Percentiles rank a stretch among this genome's conserved stretches.
These are phyloP conservation scores for Cardinalis cardinalis DNA, from an alignment of 2,113 vertebrate genomes.

Conservation along the genomic window DNA sequence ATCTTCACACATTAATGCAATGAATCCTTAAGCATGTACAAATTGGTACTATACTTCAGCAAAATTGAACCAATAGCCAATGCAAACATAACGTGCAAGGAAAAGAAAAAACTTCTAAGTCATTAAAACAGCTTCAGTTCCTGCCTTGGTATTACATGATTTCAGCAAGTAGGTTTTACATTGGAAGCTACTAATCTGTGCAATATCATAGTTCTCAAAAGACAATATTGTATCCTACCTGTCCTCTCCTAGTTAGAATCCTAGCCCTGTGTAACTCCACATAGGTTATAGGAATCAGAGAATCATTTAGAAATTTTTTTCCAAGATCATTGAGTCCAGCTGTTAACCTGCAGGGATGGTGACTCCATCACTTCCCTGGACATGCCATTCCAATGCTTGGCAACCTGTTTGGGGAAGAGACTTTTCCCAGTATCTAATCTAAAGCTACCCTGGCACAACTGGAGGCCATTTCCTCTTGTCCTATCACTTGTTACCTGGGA, in stretches of 20 bases:
- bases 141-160: not conserved
- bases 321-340: not conserved
- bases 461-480: not conserved
- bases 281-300: not conserved
- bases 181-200: not conserved
- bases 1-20: not conserved
- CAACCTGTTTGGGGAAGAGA: not conserved
- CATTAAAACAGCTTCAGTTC: not conserved
- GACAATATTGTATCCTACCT: not conserved
- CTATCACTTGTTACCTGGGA: not conserved
- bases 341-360: not conserved
- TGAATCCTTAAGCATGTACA: not conserved
- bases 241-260: not conserved
- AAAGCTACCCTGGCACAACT: not conserved
- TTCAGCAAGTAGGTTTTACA: not conserved
- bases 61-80: not conserved
- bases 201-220: not conserved
- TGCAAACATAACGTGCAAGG: not conserved
- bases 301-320: not conserved
- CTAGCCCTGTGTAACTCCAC: not conserved
- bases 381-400: not conserved
- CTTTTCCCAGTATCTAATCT: not conserved
- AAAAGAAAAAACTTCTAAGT: not conserved
- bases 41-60: not conserved
- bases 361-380: not conserved